phyloP scores from a whole-genome alignment of 1,140 invertebrate genomes.

The Homarus americanus region DNA sequence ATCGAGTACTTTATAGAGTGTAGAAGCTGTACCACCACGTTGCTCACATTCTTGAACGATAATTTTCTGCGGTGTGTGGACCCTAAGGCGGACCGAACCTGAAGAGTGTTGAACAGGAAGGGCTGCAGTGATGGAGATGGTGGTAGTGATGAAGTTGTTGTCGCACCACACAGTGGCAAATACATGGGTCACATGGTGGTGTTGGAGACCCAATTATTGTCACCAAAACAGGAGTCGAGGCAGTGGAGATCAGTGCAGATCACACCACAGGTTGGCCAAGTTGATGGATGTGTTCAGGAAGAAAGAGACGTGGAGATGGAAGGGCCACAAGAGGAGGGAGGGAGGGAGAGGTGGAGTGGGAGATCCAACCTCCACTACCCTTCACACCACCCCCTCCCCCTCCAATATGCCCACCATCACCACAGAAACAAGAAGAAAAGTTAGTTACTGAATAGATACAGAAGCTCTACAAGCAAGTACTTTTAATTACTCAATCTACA shows the following conservation, averaged over 20 bases:
- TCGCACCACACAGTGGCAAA: background rate
- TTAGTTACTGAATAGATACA: slow-evolving; percentile 55
- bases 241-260: slow-evolving; percentile 29
- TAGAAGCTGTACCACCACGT: slow-evolving; percentile 92
- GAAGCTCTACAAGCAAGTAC: slow-evolving; percentile 55
- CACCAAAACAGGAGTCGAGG: slow-evolving; percentile 32
- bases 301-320: slow-evolving; percentile 56
- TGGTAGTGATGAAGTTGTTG: background rate
- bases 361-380: slow-evolving; percentile 4
- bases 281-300: slow-evolving; percentile 61
- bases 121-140: slow-evolving; percentile 59
- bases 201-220: slow-evolving; percentile 15
- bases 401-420: slow-evolving; percentile 51
- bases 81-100: slow-evolving; percentile 83
- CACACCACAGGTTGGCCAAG: slow-evolving; percentile 53
- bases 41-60: slow-evolving; percentile 94
- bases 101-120: slow-evolving; percentile 83
- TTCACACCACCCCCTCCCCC: slow-evolving; percentile 25
- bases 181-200: slow-evolving; percentile 10
- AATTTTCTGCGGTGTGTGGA: slow-evolving; percentile 85
- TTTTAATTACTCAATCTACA: background rate
- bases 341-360: slow-evolving; percentile 21
- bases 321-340: slow-evolving; percentile 22
- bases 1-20: slow-evolving; percentile 95
- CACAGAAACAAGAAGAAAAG: slow-evolving; percentile 60